Evolutionary conservation across 1,140 invertebrate species (phyloP).

Genomic region (Zaprionus ornatus): DNA sequence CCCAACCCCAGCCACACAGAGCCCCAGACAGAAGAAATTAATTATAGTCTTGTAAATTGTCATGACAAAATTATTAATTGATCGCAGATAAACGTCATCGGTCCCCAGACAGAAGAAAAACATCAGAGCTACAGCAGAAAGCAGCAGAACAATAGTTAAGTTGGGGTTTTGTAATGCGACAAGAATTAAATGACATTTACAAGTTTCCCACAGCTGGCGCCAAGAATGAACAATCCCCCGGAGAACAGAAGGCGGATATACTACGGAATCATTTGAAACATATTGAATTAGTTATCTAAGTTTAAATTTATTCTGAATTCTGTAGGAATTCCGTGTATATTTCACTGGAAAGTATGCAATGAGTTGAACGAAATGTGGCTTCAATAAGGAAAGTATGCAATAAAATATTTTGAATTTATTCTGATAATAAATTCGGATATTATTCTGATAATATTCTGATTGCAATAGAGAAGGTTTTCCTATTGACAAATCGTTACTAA

Average conservation of each 20-base stretch:
- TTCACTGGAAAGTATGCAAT: slow-evolving; percentile 1
- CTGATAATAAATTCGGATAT: background rate
- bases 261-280: background rate
- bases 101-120: slow-evolving; percentile 31
- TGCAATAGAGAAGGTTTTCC: background rate
- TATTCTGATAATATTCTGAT: too few species aligned
- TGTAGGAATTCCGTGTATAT: background rate
- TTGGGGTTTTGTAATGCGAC: slow-evolving; percentile 15
- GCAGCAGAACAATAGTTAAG: slow-evolving; percentile 14
- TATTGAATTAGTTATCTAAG: background rate
- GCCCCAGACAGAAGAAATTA: slow-evolving; percentile 45
- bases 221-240: slow-evolving; percentile 22
- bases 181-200: slow-evolving; percentile 37
- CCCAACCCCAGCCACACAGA: slow-evolving; percentile 5
- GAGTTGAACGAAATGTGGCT: background rate
- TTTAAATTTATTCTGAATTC: background rate
- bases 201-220: slow-evolving; percentile 31
- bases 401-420: background rate
- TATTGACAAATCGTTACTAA: background rate
- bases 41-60: slow-evolving; percentile 76
- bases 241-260: background rate
- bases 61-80: slow-evolving; percentile 62
- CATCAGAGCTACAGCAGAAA: background rate
- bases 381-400: background rate
- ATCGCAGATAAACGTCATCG: slow-evolving; percentile 53